phyloP scores from a whole-genome alignment of 2,888 invertebrate genomes.

The Drosophila koepferae region DNA sequence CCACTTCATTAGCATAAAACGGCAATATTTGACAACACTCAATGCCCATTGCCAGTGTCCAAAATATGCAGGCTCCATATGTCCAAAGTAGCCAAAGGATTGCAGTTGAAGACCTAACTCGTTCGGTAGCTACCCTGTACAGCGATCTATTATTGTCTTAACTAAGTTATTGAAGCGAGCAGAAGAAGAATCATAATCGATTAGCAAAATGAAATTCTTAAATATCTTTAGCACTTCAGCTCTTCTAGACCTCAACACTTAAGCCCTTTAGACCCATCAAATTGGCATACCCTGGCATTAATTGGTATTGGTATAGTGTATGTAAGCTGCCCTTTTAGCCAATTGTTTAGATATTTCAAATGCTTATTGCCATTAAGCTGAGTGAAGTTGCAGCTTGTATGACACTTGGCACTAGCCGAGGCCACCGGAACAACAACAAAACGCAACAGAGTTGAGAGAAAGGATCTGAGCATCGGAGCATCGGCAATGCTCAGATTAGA shows the following conservation, averaged over 20 bases:
- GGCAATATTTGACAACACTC: conserved; percentile 63
- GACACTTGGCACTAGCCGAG: conserved; percentile 33
- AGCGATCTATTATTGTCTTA: fast-evolving
- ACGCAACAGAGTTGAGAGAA: conserved; percentile 33
- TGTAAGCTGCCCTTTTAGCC: conserved; percentile 42
- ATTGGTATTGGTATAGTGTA: conserved; percentile 17
- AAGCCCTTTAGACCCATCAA: not conserved
- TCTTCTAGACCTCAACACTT: not conserved
- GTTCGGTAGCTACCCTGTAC: conserved; percentile 16
- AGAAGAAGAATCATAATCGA: too few relatives aligned
- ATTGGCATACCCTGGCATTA: not conserved
- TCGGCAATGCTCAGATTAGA: conserved; percentile 56
- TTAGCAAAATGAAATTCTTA: too few relatives aligned
- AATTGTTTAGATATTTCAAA: conserved; percentile 53
- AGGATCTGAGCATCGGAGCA: conserved; percentile 35
- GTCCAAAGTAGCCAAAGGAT: conserved; percentile 1
- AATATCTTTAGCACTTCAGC: not conserved
- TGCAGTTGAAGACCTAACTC: not conserved
- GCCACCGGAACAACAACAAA: conserved; percentile 7
- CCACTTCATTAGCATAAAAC: conserved; percentile 71
- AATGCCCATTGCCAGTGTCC: conserved; percentile 24
- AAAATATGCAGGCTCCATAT: conserved; percentile 15
- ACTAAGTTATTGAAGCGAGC: not conserved
- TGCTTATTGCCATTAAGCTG: conserved; percentile 51
- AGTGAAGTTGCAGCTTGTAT: conserved; percentile 41